Conservation (phyloP, 2,888 invertebrate genomes). For the Andrena minutula region DNA sequence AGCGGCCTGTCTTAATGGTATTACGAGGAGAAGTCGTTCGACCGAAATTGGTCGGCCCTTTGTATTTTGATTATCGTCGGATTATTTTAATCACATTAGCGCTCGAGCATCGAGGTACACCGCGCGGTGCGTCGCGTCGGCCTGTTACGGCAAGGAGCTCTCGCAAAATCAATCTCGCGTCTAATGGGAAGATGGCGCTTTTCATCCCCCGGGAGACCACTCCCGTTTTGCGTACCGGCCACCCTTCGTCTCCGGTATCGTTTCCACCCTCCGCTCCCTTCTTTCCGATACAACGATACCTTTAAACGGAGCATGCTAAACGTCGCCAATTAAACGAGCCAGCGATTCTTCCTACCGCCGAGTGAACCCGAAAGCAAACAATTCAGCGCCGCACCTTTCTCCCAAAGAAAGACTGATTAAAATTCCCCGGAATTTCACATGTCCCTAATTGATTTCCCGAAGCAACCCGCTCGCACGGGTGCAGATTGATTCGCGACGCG, state of each 20-base stretch:
- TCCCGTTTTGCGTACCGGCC: constrained; percentile 67
- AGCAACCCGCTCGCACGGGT: not conserved
- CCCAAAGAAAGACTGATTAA: no score
- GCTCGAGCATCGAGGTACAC: constrained; percentile 59
- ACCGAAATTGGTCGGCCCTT: constrained; percentile 66
- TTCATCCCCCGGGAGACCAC: constrained; percentile 73
- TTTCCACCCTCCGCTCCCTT: constrained; percentile 31
- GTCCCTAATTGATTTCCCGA: not conserved
- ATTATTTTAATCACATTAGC: constrained; percentile 79
- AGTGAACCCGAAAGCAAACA: not conserved
- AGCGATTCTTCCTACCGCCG: not conserved
- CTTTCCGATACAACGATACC: constrained; percentile 52
- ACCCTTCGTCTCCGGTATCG: constrained; percentile 61
- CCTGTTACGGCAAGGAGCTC: constrained; percentile 72
- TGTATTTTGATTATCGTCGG: constrained; percentile 71
- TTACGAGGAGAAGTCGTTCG: constrained; percentile 36
- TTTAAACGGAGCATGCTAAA: constrained; percentile 21
- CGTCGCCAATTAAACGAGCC: constrained; percentile 28
- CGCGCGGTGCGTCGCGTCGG: constrained; percentile 32
- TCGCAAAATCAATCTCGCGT: constrained; percentile 79
- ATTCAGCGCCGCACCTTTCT: no score
- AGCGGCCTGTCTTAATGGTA: constrained; percentile 55
- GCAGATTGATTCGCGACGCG: constrained; percentile 5
- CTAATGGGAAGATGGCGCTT: constrained; percentile 77
- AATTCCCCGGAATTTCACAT: no score